phyloP scores from a whole-genome alignment of 2,113 vertebrate species.

The Microcebus griseorufus region DNA sequence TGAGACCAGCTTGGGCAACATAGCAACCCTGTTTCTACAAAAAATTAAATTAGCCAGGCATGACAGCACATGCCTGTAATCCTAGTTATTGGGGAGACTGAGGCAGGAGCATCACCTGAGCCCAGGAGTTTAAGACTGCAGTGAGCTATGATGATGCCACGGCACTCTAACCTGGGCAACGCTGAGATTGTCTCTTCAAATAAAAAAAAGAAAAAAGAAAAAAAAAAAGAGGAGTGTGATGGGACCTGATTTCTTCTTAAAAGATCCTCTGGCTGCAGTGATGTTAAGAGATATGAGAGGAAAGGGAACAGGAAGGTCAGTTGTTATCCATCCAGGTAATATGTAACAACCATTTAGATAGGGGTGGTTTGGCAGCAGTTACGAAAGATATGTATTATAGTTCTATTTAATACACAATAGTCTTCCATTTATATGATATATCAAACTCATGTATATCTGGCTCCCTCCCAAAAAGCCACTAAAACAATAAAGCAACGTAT shows the following conservation, averaged over 20 bases:
- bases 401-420: not conserved
- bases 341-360: not conserved
- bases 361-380: not conserved
- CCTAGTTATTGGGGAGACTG: too few relatives aligned
- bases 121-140: too few relatives aligned
- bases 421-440: not conserved
- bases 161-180: too few relatives aligned
- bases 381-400: not conserved
- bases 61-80: too few relatives aligned
- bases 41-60: too few relatives aligned
- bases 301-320: not conserved
- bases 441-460: not conserved
- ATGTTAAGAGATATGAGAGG: not conserved
- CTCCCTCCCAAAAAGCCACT: not conserved
- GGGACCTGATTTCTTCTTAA: not conserved
- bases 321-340: not conserved
- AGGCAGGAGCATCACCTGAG: too few relatives aligned
- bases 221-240: not conserved
- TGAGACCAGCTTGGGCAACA: too few relatives aligned
- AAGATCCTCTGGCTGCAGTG: not conserved
- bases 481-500: slow-evolving; percentile 34
- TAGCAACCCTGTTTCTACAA: too few relatives aligned
- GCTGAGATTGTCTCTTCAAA: too few relatives aligned
- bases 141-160: too few relatives aligned
- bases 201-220: too few relatives aligned